phyloP scores from a whole-genome alignment of 2,113 vertebrate species.

The Atractosteus spatula region DNA sequence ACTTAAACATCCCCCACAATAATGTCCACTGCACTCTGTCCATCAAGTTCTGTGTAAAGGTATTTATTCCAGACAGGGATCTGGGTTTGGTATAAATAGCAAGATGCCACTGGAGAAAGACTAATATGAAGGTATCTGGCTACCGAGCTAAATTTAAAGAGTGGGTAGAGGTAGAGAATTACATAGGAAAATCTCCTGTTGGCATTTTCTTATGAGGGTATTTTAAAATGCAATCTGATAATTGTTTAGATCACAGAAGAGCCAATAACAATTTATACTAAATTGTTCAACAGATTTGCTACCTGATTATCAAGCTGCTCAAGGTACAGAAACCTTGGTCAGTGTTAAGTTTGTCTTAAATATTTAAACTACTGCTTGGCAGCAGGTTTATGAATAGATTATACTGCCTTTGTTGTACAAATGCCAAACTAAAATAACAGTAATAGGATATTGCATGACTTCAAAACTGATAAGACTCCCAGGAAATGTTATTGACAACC shows the following conservation, averaged over 20 bases:
- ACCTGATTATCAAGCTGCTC: neutral
- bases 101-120: slow-evolving; percentile 36
- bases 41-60: slow-evolving; percentile 32
- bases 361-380: no score
- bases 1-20: slow-evolving; percentile 6
- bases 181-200: neutral
- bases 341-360: neutral
- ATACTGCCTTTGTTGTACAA: no score
- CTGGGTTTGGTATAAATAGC: slow-evolving; percentile 57
- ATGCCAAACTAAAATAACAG: no score
- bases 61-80: slow-evolving; percentile 36
- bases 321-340: neutral
- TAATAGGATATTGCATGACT: no score
- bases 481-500: no score
- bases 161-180: slow-evolving; percentile 26
- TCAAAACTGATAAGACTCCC: no score
- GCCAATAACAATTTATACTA: no score
- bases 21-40: neutral
- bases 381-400: no score
- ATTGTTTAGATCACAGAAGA: neutral
- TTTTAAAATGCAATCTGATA: neutral
- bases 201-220: neutral
- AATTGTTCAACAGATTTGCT: neutral
- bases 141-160: slow-evolving; percentile 46
- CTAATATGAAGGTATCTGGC: slow-evolving; percentile 54